Evolutionary conservation across 2,888 invertebrate genomes (phyloP).

Genomic region (Bugulina stolonifera): DNA sequence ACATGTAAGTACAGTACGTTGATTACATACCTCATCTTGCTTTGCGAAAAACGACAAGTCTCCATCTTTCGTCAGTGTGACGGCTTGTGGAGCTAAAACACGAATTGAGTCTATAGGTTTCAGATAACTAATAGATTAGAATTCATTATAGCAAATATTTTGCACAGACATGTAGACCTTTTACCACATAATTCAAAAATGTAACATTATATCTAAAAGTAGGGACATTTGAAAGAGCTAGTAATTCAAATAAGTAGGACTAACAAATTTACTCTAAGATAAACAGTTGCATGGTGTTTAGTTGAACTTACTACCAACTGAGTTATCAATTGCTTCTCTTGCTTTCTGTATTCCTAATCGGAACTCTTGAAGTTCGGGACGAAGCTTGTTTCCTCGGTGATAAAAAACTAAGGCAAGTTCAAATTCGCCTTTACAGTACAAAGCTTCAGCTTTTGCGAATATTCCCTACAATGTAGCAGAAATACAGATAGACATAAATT

Average conservation of each 20-base stretch:
- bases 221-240: too few species aligned
- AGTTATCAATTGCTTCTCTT: conserved; percentile 87
- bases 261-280: too few species aligned
- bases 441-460: conserved; percentile 83
- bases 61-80: conserved; percentile 43
- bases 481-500: too few species aligned
- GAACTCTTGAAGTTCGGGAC: conserved; percentile 71
- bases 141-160: too few species aligned
- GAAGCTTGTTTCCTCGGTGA: conserved; percentile 74
- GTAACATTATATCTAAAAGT: too few species aligned
- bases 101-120: too few species aligned
- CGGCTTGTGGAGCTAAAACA: conserved; percentile 40
- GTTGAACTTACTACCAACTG: conserved; percentile 62
- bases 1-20: too few species aligned
- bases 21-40: conserved; percentile 42
- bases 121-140: too few species aligned
- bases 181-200: too few species aligned
- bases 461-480: conserved; percentile 59
- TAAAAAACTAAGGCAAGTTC: conserved; percentile 87
- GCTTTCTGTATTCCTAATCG: conserved; percentile 82
- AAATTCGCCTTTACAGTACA: conserved; percentile 85
- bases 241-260: too few species aligned
- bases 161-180: too few species aligned
- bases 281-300: too few species aligned
- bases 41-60: conserved; percentile 48